phyloP scores from a whole-genome alignment of 2,113 vertebrate species.

The Speoplatyrhinus poulsoni region DNA sequence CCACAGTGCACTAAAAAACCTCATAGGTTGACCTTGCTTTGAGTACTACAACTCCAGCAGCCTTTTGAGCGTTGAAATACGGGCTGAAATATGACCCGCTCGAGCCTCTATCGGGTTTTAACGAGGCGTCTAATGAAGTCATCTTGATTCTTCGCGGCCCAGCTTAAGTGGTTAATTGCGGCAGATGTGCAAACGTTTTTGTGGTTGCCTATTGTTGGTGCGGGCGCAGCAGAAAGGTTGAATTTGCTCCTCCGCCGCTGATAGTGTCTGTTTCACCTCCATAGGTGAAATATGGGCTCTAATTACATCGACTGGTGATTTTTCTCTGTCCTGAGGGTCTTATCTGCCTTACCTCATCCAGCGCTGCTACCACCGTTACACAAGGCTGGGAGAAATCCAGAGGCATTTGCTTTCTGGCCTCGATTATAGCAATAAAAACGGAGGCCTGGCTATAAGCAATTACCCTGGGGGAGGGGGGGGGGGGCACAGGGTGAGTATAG shows the following conservation, averaged over 20 bases:
- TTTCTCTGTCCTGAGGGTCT: conserved; percentile 53
- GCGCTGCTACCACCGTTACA: conserved; percentile 51
- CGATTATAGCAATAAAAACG: conserved; percentile 71
- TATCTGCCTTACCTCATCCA: conserved; percentile 56
- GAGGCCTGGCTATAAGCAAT: conserved; percentile 62
- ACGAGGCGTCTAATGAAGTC: conserved; percentile 36
- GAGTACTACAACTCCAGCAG: conserved; percentile 27
- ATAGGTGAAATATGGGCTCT: conserved; percentile 58
- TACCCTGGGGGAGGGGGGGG: conserved; percentile 56
- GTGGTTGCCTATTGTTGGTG: conserved; percentile 24
- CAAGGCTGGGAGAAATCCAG: conserved; percentile 63
- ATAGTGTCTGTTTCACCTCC: conserved; percentile 47
- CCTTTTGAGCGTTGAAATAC: conserved; percentile 29
- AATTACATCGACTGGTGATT: conserved; percentile 69
- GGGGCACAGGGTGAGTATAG: conserved; percentile 31
- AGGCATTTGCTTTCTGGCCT: conserved; percentile 69
- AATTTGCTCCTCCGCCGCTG: conserved; percentile 36
- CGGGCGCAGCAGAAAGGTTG: conserved; percentile 35
- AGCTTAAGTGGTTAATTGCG: conserved; percentile 34
- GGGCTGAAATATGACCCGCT: conserved; percentile 20
- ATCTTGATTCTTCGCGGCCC: conserved; percentile 34
- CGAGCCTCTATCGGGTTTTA: conserved; percentile 39
- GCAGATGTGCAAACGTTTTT: neutral
- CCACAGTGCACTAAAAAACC: conserved; percentile 10
- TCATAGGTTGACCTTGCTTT: conserved; percentile 51